These are phyloP conservation scores for Spisula subtruncata DNA, from an alignment of 2,888 invertebrate genomes.

Conservation along the genomic window DNA sequence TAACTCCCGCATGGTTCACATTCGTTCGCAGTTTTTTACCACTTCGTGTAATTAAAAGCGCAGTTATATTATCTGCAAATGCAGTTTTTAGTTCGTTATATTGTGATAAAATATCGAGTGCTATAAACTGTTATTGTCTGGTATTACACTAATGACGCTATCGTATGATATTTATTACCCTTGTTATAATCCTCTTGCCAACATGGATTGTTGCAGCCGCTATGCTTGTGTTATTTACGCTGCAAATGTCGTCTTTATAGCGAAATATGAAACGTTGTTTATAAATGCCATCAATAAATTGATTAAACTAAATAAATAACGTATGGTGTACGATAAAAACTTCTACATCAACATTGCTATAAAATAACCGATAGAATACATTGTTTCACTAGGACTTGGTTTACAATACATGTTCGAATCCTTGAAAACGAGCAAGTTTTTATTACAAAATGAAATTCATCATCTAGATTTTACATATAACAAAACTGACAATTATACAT, in stretches of 20 bases:
- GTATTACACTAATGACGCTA: not conserved
- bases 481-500: too few species aligned
- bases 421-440: too few species aligned
- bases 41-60: constrained; percentile 13
- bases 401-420: too few species aligned
- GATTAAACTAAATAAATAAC: not conserved
- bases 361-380: too few species aligned
- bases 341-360: too few species aligned
- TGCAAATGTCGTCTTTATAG: not conserved
- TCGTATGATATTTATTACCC: not conserved
- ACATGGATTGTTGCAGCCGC: not conserved
- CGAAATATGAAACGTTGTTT: not conserved
- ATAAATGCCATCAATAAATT: not conserved
- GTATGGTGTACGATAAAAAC: not conserved
- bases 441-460: too few species aligned
- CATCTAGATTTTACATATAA: too few species aligned
- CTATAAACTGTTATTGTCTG: not conserved
- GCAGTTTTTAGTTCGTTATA: not conserved
- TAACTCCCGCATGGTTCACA: not conserved
- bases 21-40: not conserved
- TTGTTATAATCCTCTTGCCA: not conserved
- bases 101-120: not conserved
- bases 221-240: not conserved
- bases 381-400: too few species aligned
- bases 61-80: not conserved